Base-by-base conservation (phyloP, 92 coral and sea anemone genomes). In the Phenganax subtilis region DNA sequence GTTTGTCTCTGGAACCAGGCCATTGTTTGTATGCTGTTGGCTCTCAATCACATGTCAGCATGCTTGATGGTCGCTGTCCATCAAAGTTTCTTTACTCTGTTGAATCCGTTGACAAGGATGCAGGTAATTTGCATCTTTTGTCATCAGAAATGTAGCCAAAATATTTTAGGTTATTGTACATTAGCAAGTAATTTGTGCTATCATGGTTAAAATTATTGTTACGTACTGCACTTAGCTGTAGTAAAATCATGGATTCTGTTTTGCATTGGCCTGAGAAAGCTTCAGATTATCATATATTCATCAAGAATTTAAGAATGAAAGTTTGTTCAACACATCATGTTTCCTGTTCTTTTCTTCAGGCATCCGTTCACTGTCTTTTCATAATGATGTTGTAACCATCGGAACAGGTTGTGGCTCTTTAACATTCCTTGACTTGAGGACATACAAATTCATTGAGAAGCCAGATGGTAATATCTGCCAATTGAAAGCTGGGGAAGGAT, bases 351-450 rank as follows among this genome's bases (percentile, higher is more conserved):
- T 17, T 28, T 54, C 55, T 15, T 29, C 29, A 93, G 97, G 98
- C 73, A 96, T 93, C 55, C 97, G 98, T 57, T 93, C 98, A 52
- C 84, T 93, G 80, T 89, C 91, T 65, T 93, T 93, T 69, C 88
- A 86, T 55, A 88, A 93, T 80, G 85, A 81, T 9, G 68, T 93
- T 62, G 88, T 93, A 53, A 91, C 98, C 8, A 89, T 93, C 51
- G 98, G 98, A 0, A 91, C 98, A 2, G 98, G 98, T 6, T 88
- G 83, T 44, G 98, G 98, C 16, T 91, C 98, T 10, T 80, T 90
- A 44, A 88, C 88, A 74, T 93, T 93, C 88, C 89, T 88, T 81
- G 98, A 93, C 65, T 79, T 91, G 78, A 86, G 84, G 69, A 85
- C 89, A 12, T 54, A 82, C 69, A 74, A 67, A 72, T 91, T 84